phyloP scores from a whole-genome alignment of 2,888 invertebrate species.

The Liopterus haemorrhoidalis region DNA sequence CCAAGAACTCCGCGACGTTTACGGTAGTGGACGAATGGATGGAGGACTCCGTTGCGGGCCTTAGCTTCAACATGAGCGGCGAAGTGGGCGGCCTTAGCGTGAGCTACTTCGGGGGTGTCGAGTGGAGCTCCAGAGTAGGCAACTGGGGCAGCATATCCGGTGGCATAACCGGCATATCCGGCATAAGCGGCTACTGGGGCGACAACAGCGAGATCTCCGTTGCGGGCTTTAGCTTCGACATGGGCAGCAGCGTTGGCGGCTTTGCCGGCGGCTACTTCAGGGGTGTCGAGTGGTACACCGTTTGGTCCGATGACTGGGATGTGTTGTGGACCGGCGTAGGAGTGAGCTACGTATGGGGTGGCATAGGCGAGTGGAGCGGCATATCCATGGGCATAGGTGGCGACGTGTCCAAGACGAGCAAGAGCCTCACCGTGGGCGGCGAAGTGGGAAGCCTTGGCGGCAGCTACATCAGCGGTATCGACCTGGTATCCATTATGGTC shows the following conservation, averaged over 20 bases:
- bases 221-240: slow-evolving; percentile 45
- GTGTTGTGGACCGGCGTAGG: slow-evolving; percentile 39
- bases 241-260: slow-evolving; percentile 55
- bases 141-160: too few relatives aligned
- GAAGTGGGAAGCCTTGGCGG: slow-evolving; percentile 50
- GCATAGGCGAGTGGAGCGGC: slow-evolving; percentile 30
- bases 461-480: slow-evolving; percentile 50
- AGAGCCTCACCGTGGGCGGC: slow-evolving; percentile 42
- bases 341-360: slow-evolving; percentile 12
- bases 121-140: slow-evolving; percentile 30
- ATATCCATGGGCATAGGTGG: slow-evolving; percentile 6
- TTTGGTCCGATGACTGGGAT: slow-evolving; percentile 46
- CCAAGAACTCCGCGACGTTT: slow-evolving; percentile 15
- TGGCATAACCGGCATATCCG: too few relatives aligned
- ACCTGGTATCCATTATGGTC: slow-evolving; percentile 47
- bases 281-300: slow-evolving; percentile 54
- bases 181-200: too few relatives aligned
- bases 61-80: slow-evolving; percentile 42
- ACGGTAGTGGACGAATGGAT: slow-evolving; percentile 24
- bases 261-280: slow-evolving; percentile 56
- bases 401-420: slow-evolving; percentile 35
- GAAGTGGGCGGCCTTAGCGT: slow-evolving; percentile 50
- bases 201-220: slow-evolving; percentile 33
- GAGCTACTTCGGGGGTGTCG: slow-evolving; percentile 35
- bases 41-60: slow-evolving; percentile 26